Base-by-base conservation (phyloP, 2,113 vertebrate species). In the Proterorhinus semilunaris region DNA sequence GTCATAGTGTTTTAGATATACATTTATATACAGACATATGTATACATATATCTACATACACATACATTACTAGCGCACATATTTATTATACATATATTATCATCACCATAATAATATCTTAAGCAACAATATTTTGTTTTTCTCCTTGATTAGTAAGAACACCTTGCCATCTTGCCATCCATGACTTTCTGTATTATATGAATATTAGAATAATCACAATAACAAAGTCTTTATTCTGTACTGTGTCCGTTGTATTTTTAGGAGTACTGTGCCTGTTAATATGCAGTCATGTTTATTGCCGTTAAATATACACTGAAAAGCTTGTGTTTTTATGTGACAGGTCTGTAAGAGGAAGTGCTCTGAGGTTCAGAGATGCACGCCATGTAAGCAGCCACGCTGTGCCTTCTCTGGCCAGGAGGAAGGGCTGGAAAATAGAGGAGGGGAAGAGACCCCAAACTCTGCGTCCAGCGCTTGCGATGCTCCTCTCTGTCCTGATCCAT, bases 301-400 rank as follows among this genome's bases (percentile, higher is more conserved):
- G 36, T 27, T 27, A 27, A 4, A 21, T 36, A 36, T 10, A 57
- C 17, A 27, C 17, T 27, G 5, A 12, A 27, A 0, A 7, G 21
- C 42, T 9, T 13, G n/a, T 62, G 59, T 51, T 72, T 80, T 10
- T 76, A 13, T 75, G 17, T 44, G 4, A 43, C 78, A 91, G 90
- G 90, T 96, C 89, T 97, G 95, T 80, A 97, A 98, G 89, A 93
- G 96, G 78, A 97, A 98, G 82, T 94, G 94, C 65, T 91, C 94
- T 42, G 94, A 95, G 74, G 91, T 94, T 75, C 93, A 94, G 77
- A 88, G 93, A 80, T 94, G 94, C 80, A 92, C 94, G 52, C 95
- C 95, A 11, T 95, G 94, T 79, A 96, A 96, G 89, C 95, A 95
- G 89, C 94, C 95, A 3, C 95, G 95, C 84, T 96, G 95, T 83